Base-by-base conservation (phyloP, 2,888 invertebrate genomes). In the Panzeria rudis region DNA sequence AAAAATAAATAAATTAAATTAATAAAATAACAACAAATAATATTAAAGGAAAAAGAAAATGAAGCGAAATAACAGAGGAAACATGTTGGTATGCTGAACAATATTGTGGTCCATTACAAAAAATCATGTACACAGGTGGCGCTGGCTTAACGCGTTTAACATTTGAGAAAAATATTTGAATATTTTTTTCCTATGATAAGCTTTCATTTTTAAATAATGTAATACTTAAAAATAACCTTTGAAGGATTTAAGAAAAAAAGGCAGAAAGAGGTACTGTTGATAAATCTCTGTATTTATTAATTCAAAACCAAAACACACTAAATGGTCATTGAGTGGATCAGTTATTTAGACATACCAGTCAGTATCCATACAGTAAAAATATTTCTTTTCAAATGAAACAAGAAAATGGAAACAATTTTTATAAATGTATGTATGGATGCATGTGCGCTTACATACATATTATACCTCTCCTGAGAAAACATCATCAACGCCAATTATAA, bases 401-500 rank as follows among this genome's bases (percentile, higher is more conserved):
- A 79, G 54, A 32, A 62, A 56, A 54, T 38, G n/a, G 3, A 50
- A 50, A 61, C 50, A 41, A 71, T 64, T 64, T 64, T 64, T 64
- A 17, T 47, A 68, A 47, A 54, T 59, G n/a, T 17, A 29, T 77
- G 59, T 68, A 7, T 50, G 29, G 5, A 29, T 4, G 17, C n/a
- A 6, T 61, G 29, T 23, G 25, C 29, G 64, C n/a, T 32, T 44
- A n/a, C n/a, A n/a, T n/a, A n/a, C n/a, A n/a, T 44, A n/a, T 32
- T 54, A 69, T 35, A 61, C 62, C 56, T 78, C 82, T 85, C 82
- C 78, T 85, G 85, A 85, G 85, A 85, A 85, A 81, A 79, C 82
- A 85, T 75, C 85, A 85, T 75, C 85, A 85, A 85, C 85, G 85
- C 85, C 82, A 85, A 85, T 85, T 85, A 85, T 79, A 85, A 85